These are phyloP conservation scores for Tetragnatha versicolor DNA, from an alignment of 1,140 invertebrate genomes.

Conservation along the genomic window DNA sequence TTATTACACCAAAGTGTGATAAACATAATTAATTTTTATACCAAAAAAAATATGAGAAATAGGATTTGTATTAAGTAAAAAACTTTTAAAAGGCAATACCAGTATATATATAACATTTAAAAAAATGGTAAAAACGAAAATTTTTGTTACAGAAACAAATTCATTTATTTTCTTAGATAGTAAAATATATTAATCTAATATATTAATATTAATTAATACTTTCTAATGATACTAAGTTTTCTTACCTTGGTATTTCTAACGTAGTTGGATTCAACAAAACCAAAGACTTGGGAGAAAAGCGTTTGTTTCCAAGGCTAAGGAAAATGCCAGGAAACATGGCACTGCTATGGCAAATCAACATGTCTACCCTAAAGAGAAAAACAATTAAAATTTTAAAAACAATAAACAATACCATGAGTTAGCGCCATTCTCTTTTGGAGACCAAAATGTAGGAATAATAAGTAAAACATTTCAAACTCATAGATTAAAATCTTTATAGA, in stretches of 20 bases:
- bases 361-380: conserved; percentile 45
- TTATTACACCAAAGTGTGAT: too few species aligned
- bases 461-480: too few species aligned
- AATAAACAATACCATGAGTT: too few species aligned
- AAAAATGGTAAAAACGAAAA: background rate
- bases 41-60: too few species aligned
- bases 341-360: conserved; percentile 56
- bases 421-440: too few species aligned
- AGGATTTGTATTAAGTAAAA: too few species aligned
- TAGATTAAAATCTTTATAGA: too few species aligned
- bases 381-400: background rate
- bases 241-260: conserved; percentile 30
- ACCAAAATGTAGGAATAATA: too few species aligned
- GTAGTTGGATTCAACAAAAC: conserved; percentile 53
- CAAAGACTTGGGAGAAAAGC: conserved; percentile 29
- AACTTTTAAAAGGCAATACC: too few species aligned
- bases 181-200: too few species aligned
- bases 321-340: conserved; percentile 45
- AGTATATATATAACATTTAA: too few species aligned
- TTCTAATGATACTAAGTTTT: conserved; percentile 37
- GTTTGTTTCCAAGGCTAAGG: conserved; percentile 17
- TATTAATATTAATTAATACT: conserved; percentile 25
- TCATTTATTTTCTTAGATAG: background rate
- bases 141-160: background rate
- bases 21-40: too few species aligned